A percentile compares a stretch with the other conserved stretches of the same genome.
Conservation (phyloP, 2,113 vertebrate genomes). For the Tragelaphus scriptus region DNA sequence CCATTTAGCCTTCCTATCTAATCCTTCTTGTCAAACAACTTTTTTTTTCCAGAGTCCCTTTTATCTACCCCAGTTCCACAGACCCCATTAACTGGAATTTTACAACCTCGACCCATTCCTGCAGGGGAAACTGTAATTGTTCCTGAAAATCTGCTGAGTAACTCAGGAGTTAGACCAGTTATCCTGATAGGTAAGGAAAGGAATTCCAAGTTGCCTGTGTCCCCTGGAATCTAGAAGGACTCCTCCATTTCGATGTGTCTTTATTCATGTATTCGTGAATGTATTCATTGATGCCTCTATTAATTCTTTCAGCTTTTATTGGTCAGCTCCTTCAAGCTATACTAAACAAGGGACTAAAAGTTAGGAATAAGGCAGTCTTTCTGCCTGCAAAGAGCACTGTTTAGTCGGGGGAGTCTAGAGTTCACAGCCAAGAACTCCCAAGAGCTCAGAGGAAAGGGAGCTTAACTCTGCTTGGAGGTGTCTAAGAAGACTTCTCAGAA, state of each 20-base stretch:
- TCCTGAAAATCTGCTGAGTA: constrained; percentile 96
- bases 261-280: not conserved
- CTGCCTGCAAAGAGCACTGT: not conserved
- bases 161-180: constrained; percentile 94
- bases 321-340: not conserved
- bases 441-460: not conserved
- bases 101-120: constrained; percentile 94
- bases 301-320: constrained; percentile 14
- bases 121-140: constrained; percentile 96
- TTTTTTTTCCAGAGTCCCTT: constrained; percentile 84
- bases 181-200: constrained; percentile 93
- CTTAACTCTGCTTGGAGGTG: not conserved
- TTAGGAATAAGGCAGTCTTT: not conserved
- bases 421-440: not conserved
- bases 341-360: not conserved
- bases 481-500: not conserved
- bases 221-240: not conserved
- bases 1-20: constrained; percentile 23
- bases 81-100: constrained; percentile 86
- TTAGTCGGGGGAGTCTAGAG: not conserved
- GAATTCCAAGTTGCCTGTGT: not conserved
- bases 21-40: constrained; percentile 56
- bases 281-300: not conserved
- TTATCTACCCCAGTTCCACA: constrained; percentile 86
- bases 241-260: not conserved